Percentiles rank a stretch among this genome's conserved stretches.
phyloP scores from a whole-genome alignment of 1,140 invertebrate genomes.

The Drosophila repletoides region DNA sequence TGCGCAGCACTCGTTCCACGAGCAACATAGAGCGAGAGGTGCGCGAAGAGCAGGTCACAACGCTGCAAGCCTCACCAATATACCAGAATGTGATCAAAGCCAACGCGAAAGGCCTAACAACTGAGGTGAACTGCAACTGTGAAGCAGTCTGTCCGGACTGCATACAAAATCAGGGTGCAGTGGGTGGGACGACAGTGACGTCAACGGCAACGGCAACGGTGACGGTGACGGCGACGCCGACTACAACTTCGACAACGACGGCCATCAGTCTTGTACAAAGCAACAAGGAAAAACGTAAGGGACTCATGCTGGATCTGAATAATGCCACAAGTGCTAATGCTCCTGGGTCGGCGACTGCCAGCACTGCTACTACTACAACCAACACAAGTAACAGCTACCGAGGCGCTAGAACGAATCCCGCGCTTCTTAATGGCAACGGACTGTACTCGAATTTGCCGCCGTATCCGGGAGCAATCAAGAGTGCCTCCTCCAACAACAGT shows the following conservation, averaged over 20 bases:
- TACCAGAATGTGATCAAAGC: conserved; percentile 65
- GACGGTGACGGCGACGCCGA: not conserved
- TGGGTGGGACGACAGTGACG: not conserved
- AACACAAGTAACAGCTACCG: conserved; percentile 47
- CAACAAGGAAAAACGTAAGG: conserved; percentile 82
- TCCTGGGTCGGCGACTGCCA: conserved; percentile 54
- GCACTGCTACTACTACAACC: conserved; percentile 41
- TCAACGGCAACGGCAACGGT: not conserved
- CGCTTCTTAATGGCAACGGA: conserved; percentile 64
- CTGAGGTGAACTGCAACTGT: conserved; percentile 65
- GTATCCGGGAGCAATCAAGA: conserved; percentile 66
- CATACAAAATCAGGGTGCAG: conserved; percentile 38
- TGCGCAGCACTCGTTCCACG: conserved; percentile 72
- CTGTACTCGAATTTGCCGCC: conserved; percentile 75
- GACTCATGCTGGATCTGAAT: conserved; percentile 87
- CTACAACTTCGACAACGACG: not conserved
- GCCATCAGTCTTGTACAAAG: too few species aligned
- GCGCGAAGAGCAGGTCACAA: conserved; percentile 33
- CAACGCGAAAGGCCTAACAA: not conserved
- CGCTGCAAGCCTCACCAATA: conserved; percentile 54
- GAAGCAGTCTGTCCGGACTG: conserved; percentile 58
- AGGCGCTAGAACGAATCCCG: conserved; percentile 48
- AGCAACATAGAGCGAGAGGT: conserved; percentile 74
- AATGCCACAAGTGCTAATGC: conserved; percentile 9
- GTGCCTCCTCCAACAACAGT: conserved; percentile 70